Conservation (phyloP, 1,140 invertebrate genomes). For the Doryteuthis pealeii region DNA sequence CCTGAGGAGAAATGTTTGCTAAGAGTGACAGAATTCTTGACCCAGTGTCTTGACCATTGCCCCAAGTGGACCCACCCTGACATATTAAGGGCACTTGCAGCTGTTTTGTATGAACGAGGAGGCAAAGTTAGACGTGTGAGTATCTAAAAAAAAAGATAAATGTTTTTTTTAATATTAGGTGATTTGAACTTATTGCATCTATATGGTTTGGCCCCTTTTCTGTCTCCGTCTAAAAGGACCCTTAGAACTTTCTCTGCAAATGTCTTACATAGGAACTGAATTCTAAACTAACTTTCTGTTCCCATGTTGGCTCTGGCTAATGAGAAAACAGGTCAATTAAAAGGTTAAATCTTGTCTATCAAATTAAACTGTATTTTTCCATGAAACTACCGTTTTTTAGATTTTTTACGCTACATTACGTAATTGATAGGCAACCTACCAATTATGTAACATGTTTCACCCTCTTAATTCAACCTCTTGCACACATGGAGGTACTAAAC, state of each 20-base stretch:
- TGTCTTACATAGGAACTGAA: neutral
- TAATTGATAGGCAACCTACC: too few relatives aligned
- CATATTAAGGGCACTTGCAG: constrained; percentile 47
- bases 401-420: too few relatives aligned
- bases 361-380: neutral
- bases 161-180: neutral
- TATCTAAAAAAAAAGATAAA: neutral
- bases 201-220: neutral
- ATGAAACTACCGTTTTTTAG: too few relatives aligned
- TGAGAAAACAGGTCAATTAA: too few relatives aligned
- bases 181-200: neutral
- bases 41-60: constrained; percentile 43
- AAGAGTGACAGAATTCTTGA: constrained; percentile 41
- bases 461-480: too few relatives aligned
- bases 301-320: too few relatives aligned
- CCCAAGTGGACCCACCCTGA: constrained; percentile 41
- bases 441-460: too few relatives aligned
- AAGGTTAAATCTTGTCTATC: neutral
- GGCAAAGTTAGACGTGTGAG: constrained; percentile 40
- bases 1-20: constrained; percentile 22
- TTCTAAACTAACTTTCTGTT: too few relatives aligned
- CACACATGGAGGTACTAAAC: too few relatives aligned
- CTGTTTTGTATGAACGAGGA: constrained; percentile 52
- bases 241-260: neutral
- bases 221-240: neutral